Evolutionary conservation across 2,888 invertebrate species (phyloP).

Genomic region (Drosophila pseudotalamancana): DNA sequence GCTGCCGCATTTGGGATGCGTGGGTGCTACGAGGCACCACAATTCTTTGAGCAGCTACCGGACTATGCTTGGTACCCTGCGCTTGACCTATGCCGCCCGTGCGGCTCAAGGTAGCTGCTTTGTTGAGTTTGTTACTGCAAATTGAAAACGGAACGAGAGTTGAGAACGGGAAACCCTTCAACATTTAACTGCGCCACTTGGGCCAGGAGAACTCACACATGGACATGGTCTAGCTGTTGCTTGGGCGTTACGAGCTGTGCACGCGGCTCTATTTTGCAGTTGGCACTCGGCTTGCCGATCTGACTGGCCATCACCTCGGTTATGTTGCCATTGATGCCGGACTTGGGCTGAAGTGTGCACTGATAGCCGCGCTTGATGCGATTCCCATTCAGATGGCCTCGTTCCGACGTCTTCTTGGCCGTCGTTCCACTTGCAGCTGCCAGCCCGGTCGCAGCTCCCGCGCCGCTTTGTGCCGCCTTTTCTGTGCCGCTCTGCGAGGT

Average conservation of each 20-base stretch:
- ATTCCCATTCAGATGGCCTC: not conserved
- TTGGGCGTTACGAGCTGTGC: not conserved
- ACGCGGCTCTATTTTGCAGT: constrained; percentile 11
- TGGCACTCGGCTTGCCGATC: not conserved
- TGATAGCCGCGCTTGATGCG: not conserved
- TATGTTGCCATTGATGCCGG: not conserved
- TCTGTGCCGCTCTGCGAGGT: not conserved
- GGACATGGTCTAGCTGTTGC: not conserved
- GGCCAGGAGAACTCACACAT: too few relatives aligned
- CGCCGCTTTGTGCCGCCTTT: not conserved
- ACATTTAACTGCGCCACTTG: too few relatives aligned
- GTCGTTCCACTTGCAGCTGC: not conserved
- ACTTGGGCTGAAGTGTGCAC: constrained; percentile 4
- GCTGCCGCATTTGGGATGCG: constrained; percentile 70
- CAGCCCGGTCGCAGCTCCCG: not conserved
- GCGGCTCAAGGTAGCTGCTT: constrained; percentile 5
- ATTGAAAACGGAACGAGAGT: too few relatives aligned
- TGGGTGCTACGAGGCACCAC: constrained; percentile 58
- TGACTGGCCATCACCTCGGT: constrained; percentile 10
- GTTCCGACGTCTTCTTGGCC: constrained; percentile 14
- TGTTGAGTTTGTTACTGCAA: constrained; percentile 16
- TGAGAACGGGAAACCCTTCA: too few relatives aligned
- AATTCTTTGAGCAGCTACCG: constrained; percentile 9
- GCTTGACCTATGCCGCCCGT: not conserved
- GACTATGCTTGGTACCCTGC: constrained; percentile 18